Conservation (phyloP, 2,797 vertebrate genomes). For the Eleutherodactylus coqui region DNA sequence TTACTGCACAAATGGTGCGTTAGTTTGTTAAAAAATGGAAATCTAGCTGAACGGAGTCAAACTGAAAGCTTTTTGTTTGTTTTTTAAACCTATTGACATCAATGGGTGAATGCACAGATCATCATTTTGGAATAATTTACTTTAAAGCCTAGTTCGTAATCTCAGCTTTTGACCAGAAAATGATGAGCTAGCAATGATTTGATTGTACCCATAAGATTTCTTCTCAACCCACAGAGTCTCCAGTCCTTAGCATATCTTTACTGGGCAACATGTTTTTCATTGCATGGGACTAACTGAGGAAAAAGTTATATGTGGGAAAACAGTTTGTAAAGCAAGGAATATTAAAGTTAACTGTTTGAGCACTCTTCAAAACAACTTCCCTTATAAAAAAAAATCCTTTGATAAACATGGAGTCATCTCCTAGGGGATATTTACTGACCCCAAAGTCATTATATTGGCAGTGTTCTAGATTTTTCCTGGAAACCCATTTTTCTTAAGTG, state of each 20-base stretch:
- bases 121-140: constrained; percentile 6
- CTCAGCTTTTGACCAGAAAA: constrained; percentile 21
- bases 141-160: neutral
- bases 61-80: too few relatives aligned
- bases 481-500: neutral
- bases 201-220: constrained; percentile 34
- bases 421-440: constrained; percentile 2
- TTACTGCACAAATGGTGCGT: too few relatives aligned
- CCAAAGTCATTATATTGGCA: neutral
- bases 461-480: constrained; percentile 14
- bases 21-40: too few relatives aligned
- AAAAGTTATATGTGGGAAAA: constrained; percentile 22
- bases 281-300: neutral
- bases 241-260: constrained; percentile 23
- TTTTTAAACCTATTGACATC: too few relatives aligned
- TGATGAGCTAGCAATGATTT: constrained; percentile 51
- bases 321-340: neutral
- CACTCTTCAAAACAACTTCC: constrained; percentile 10
- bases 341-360: neutral
- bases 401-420: constrained; percentile 4
- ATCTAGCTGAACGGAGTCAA: too few relatives aligned
- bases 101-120: neutral
- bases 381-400: constrained; percentile 4
- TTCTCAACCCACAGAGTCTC: constrained; percentile 19
- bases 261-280: constrained; percentile 37